These are phyloP conservation scores for Podotricha telesiphe DNA, from an alignment of 2,888 invertebrate genomes.

Conservation along the genomic window DNA sequence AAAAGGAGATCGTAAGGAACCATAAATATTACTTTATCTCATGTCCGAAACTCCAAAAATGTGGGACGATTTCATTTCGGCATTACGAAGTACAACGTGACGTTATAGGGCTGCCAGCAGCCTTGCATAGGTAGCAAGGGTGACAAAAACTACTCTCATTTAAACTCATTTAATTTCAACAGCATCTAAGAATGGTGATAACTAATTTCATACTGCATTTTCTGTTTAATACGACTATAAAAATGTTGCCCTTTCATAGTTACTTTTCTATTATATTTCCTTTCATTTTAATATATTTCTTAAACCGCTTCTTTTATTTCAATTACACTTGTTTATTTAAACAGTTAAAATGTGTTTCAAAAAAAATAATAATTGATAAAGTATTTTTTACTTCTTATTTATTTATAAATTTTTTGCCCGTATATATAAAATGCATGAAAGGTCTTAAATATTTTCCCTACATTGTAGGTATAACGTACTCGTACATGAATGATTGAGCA, in stretches of 20 bases:
- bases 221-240: slow-evolving; percentile 71
- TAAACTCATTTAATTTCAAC: slow-evolving; percentile 75
- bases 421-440: not conserved
- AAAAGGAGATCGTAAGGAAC: slow-evolving; percentile 42
- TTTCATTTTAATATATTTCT: not conserved
- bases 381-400: not conserved
- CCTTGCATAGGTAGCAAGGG: slow-evolving; percentile 42
- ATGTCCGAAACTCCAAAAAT: slow-evolving; percentile 46
- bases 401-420: not conserved
- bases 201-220: slow-evolving; percentile 81
- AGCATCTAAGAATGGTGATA: slow-evolving; percentile 77
- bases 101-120: slow-evolving; percentile 49
- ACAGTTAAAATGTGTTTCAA: not conserved
- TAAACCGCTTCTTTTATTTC: not conserved
- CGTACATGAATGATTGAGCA: slow-evolving; percentile 50
- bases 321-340: not conserved
- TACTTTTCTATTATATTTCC: slow-evolving; percentile 49
- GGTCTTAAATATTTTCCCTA: not conserved
- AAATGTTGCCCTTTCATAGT: slow-evolving; percentile 76
- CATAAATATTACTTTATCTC: slow-evolving; percentile 49
- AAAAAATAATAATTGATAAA: not conserved
- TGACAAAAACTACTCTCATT: slow-evolving; percentile 77
- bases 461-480: not conserved
- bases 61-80: slow-evolving; percentile 59
- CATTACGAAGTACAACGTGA: slow-evolving; percentile 66